Evolutionary conservation across 2,797 vertebrate genomes (phyloP).

Genomic region (Mus caroli): DNA sequence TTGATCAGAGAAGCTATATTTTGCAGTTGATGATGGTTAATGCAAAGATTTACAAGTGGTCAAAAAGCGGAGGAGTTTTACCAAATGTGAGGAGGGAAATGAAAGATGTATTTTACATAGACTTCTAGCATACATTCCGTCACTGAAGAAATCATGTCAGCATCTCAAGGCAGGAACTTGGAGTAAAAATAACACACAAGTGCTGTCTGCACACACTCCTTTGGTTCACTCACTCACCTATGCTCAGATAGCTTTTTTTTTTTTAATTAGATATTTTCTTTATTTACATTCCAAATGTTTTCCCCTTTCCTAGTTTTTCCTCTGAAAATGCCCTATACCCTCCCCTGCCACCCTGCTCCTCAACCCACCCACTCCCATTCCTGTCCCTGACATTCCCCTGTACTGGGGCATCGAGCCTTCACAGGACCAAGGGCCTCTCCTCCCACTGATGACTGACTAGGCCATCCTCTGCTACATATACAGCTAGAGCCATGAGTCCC

Average conservation of each 20-base stretch:
- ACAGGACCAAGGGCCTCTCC: too few species aligned
- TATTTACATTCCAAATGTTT: too few species aligned
- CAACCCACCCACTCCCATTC: too few species aligned
- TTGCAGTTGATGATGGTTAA: neutral
- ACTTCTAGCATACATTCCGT: neutral
- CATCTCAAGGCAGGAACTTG: neutral
- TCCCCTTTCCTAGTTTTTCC: too few species aligned
- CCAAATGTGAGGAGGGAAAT: neutral
- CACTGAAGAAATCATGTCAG: neutral
- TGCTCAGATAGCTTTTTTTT: neutral
- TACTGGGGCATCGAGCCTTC: too few species aligned
- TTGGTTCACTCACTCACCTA: neutral
- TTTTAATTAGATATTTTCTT: too few species aligned
- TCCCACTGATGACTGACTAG: too few species aligned
- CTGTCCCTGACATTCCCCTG: too few species aligned
- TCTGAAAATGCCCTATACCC: too few species aligned
- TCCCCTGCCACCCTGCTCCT: too few species aligned
- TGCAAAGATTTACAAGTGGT: neutral
- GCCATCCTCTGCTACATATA: too few species aligned
- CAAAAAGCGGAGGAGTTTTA: neutral
- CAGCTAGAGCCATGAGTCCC: too few species aligned
- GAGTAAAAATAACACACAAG: neutral
- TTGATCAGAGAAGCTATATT: neutral
- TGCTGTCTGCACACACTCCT: neutral
- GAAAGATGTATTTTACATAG: neutral